These are phyloP conservation scores for Drosophila suboccidentalis DNA, from an alignment of 2,888 invertebrate genomes.

Conservation along the genomic window DNA sequence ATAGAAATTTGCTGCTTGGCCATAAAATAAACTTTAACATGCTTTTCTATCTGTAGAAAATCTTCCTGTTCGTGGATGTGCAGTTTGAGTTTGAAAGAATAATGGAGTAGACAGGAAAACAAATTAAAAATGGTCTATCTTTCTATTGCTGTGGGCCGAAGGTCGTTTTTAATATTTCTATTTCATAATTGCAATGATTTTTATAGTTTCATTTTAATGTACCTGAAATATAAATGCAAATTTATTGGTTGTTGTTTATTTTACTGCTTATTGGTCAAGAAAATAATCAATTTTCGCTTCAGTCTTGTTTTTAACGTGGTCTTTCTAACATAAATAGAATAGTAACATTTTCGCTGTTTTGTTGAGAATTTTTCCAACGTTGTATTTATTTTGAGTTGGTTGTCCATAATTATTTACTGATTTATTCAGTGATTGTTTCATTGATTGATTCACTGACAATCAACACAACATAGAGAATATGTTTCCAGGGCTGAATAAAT, in stretches of 20 bases:
- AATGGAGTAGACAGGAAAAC: neutral
- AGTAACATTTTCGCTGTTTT: neutral
- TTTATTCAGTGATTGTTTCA: neutral
- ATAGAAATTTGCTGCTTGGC: neutral
- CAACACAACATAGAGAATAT: too few species aligned
- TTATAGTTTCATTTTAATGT: neutral
- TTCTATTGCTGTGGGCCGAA: neutral
- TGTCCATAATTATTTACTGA: too few species aligned
- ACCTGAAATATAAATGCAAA: neutral
- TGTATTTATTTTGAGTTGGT: too few species aligned
- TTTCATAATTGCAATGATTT: neutral
- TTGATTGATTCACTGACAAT: too few species aligned
- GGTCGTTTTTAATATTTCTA: neutral
- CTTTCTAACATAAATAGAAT: neutral
- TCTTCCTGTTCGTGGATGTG: neutral
- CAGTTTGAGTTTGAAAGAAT: neutral
- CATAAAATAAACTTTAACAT: neutral
- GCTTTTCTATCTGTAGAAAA: neutral
- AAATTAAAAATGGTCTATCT: neutral
- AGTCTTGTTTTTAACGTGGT: neutral
- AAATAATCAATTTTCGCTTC: neutral
- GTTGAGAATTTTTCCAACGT: neutral
- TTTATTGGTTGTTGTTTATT: conserved; percentile 3
- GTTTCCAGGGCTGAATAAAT: neutral
- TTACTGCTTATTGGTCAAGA: neutral